Evolutionary conservation across 1,140 invertebrate genomes (phyloP).

Genomic region (Yoshiicerus persimilis): DNA sequence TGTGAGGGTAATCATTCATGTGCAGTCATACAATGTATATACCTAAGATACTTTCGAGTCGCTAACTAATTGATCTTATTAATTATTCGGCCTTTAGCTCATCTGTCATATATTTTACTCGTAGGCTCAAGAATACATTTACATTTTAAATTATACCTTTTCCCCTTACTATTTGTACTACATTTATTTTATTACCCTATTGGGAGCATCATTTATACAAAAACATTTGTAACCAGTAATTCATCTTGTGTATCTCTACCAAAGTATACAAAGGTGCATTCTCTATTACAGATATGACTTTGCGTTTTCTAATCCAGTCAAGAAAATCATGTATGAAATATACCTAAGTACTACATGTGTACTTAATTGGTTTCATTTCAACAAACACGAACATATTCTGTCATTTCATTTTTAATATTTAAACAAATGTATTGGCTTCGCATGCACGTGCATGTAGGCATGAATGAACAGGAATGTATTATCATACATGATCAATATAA

Average conservation of each 20-base stretch:
- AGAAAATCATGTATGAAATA: too few relatives aligned
- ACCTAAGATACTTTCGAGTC: not conserved
- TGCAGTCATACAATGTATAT: not conserved
- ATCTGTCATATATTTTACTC: slow-evolving; percentile 8
- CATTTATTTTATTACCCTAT: not conserved
- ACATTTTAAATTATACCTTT: not conserved
- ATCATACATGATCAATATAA: too few relatives aligned
- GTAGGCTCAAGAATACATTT: not conserved
- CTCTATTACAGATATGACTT: not conserved
- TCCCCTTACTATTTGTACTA: not conserved
- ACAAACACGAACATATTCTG: too few relatives aligned
- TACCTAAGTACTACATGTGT: too few relatives aligned
- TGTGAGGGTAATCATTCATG: slow-evolving; percentile 13
- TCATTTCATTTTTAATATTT: too few relatives aligned
- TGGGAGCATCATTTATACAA: not conserved
- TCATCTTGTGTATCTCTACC: not conserved
- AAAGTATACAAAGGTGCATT: not conserved
- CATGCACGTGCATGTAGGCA: too few relatives aligned
- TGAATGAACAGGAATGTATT: too few relatives aligned
- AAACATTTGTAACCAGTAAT: not conserved
- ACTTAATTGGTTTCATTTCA: too few relatives aligned
- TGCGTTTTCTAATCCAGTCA: too few relatives aligned
- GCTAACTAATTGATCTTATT: slow-evolving; percentile 18
- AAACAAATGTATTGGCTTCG: too few relatives aligned
- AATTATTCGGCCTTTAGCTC: not conserved